Evolutionary conservation across 1,140 invertebrate genomes (phyloP).

Genomic region (Psix sp.): DNA sequence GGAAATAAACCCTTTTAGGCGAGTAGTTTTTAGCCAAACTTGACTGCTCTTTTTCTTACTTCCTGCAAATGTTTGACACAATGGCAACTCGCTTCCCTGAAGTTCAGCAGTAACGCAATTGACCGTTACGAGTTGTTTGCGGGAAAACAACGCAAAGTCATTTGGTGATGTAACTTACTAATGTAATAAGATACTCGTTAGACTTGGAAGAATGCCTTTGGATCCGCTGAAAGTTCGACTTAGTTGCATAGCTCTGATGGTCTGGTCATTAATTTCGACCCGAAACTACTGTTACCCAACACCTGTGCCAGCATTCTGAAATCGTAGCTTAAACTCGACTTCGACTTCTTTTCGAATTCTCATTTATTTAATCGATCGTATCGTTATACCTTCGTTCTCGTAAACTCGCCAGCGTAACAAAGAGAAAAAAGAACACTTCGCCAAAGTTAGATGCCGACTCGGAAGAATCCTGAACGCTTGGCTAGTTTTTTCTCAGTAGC

Average conservation of each 20-base stretch:
- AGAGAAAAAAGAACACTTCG: slow-evolving; percentile 7
- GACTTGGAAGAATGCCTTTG: not conserved
- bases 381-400: slow-evolving; percentile 8
- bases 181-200: slow-evolving; percentile 1
- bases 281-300: slow-evolving; percentile 26
- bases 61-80: no score
- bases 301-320: slow-evolving; percentile 30
- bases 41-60: no score
- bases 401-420: slow-evolving; percentile 21
- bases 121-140: no score
- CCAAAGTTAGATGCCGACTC: slow-evolving; percentile 14
- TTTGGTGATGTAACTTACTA: not conserved
- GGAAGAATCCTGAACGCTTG: not conserved
- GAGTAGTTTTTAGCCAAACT: no score
- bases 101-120: no score
- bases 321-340: slow-evolving; percentile 19
- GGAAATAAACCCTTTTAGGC: no score
- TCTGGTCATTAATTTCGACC: slow-evolving; percentile 20
- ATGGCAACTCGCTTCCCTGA: no score
- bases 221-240: slow-evolving; percentile 1
- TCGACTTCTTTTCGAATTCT: slow-evolving; percentile 27
- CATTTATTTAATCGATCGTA: slow-evolving; percentile 43
- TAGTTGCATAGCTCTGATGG: not conserved
- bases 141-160: not conserved
- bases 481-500: not conserved